Evolutionary conservation across 2,888 invertebrate species (phyloP).

Genomic region (Pseudococcus jackbeardsleyi): DNA sequence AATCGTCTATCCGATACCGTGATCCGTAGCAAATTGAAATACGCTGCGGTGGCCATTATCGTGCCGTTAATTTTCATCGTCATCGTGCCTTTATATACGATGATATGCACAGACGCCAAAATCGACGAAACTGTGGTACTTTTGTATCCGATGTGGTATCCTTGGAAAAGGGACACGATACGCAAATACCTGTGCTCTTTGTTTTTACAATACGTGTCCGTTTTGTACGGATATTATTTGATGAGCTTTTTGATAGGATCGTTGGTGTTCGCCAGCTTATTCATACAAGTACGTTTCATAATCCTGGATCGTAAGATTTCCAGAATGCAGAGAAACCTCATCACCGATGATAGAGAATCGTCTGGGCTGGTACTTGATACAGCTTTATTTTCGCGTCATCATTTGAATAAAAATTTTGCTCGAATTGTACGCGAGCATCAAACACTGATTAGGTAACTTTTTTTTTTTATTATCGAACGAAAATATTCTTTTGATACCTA

Average conservation of each 20-base stretch:
- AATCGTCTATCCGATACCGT: background rate
- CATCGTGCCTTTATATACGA: background rate
- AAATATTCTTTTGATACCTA: too few relatives aligned
- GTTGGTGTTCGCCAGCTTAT: background rate
- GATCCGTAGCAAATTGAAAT: background rate
- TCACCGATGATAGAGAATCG: background rate
- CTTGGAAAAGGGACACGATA: constrained; percentile 3
- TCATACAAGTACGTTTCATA: background rate
- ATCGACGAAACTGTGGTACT: background rate
- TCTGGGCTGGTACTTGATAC: background rate
- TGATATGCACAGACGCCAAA: background rate
- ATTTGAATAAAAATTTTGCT: background rate
- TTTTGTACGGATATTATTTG: background rate
- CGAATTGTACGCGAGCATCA: background rate
- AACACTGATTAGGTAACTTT: background rate
- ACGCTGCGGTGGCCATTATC: background rate
- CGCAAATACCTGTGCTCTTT: constrained; percentile 13
- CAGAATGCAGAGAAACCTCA: background rate
- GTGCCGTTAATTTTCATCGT: background rate
- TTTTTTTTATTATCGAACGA: too few relatives aligned
- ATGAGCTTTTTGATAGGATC: background rate
- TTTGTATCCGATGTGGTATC: constrained; percentile 29
- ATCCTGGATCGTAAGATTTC: background rate
- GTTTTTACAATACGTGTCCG: background rate
- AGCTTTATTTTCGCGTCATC: background rate